Percentiles rank a stretch among this genome's conserved stretches.
phyloP scores from a whole-genome alignment of 1,140 invertebrate species.

The Druon quercuslanigerum region DNA sequence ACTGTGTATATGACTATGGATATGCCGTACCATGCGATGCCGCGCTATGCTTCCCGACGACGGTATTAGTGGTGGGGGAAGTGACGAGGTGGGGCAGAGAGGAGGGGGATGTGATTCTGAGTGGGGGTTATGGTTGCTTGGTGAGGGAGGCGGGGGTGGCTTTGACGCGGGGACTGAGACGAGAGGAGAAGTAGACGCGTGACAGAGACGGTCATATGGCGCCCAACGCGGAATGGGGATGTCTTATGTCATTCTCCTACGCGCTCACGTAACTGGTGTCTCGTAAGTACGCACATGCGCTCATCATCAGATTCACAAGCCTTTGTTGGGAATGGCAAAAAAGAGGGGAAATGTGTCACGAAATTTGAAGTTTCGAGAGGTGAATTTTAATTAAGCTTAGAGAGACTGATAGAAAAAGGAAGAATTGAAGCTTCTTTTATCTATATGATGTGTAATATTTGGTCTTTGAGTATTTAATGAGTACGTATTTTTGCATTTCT shows the following conservation, averaged over 20 bases:
- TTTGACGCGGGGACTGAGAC: slow-evolving; percentile 42
- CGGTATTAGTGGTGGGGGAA: slow-evolving; percentile 50
- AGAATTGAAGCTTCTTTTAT: background rate
- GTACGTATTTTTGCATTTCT: too few species aligned
- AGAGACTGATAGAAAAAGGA: slow-evolving; percentile 10
- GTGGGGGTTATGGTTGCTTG: slow-evolving; percentile 42
- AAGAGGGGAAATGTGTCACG: background rate
- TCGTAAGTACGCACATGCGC: slow-evolving; percentile 32
- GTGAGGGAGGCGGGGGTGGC: slow-evolving; percentile 29
- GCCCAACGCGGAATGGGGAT: slow-evolving; percentile 64
- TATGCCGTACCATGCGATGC: slow-evolving; percentile 59
- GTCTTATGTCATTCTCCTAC: slow-evolving; percentile 68
- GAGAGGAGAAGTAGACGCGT: slow-evolving; percentile 51
- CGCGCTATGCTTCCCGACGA: slow-evolving; percentile 24
- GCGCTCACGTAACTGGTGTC: slow-evolving; percentile 57
- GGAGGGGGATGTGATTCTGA: slow-evolving; percentile 20
- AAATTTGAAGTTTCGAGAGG: background rate
- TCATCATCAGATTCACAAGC: background rate
- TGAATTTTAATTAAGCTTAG: background rate
- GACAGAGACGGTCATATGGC: slow-evolving; percentile 69
- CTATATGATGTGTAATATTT: too few species aligned
- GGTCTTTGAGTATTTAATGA: too few species aligned
- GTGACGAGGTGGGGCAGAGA: slow-evolving; percentile 36
- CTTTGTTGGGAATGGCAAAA: background rate
- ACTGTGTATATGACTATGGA: slow-evolving; percentile 68